These are phyloP conservation scores for Typhlichthys eigenmanni DNA, from an alignment of 2,797 vertebrate genomes.

Conservation along the genomic window DNA sequence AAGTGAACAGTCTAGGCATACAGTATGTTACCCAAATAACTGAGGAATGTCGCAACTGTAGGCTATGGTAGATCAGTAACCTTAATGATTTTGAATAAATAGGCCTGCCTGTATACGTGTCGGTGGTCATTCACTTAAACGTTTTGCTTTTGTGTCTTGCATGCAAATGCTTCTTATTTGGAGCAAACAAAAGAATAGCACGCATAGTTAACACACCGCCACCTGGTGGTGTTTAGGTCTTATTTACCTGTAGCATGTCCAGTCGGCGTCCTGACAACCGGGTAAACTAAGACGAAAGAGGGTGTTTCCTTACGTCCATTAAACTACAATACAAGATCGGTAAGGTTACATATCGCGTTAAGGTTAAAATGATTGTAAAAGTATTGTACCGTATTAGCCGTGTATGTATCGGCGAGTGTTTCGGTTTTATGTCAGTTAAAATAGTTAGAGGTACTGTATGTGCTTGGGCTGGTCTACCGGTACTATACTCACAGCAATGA, in stretches of 20 bases:
- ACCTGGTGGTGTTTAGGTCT: not conserved
- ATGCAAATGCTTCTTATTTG: conserved; percentile 1
- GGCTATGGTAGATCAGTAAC: conserved; percentile 78
- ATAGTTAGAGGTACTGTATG: too few relatives aligned
- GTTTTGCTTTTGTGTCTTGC: not conserved
- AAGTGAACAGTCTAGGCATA: conserved; percentile 79
- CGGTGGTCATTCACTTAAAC: not conserved
- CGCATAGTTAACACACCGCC: not conserved
- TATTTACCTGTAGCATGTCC: not conserved
- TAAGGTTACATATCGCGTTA: too few relatives aligned
- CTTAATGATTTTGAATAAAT: conserved; percentile 85
- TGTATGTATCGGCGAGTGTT: too few relatives aligned
- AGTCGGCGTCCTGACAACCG: not conserved
- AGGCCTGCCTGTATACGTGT: conserved; percentile 58
- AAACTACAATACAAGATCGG: too few relatives aligned
- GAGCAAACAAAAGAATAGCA: not conserved
- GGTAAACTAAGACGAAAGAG: not conserved
- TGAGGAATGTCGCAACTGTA: conserved; percentile 82
- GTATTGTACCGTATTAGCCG: too few relatives aligned
- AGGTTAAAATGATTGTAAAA: too few relatives aligned
- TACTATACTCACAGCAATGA: too few relatives aligned
- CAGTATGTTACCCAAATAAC: conserved; percentile 77
- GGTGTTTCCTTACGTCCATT: not conserved
- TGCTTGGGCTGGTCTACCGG: too few relatives aligned
- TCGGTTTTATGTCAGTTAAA: too few relatives aligned